Conservation (phyloP, 2,888 invertebrate species). For the Lasiommata megera region DNA sequence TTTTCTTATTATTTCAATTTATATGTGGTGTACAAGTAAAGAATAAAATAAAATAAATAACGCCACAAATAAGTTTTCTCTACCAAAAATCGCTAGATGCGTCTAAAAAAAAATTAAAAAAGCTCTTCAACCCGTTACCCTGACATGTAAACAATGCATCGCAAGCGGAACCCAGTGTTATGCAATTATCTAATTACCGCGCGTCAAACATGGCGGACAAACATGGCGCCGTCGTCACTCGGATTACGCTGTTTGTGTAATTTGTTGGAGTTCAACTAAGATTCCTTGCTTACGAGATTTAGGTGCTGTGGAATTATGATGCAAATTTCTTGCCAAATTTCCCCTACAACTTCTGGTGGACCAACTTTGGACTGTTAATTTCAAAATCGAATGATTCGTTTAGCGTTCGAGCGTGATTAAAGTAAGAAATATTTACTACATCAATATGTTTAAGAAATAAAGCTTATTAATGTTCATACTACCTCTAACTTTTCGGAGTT, state of each 20-base stretch:
- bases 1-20: too few relatives aligned
- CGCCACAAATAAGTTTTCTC: too few relatives aligned
- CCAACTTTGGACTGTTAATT: constrained; percentile 1
- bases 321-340: constrained; percentile 41
- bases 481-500: too few relatives aligned
- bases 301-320: constrained; percentile 46
- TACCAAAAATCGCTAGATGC: too few relatives aligned
- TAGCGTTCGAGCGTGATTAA: too few relatives aligned
- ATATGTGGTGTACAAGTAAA: too few relatives aligned
- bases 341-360: background rate
- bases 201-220: constrained; percentile 52
- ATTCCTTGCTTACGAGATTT: constrained; percentile 35
- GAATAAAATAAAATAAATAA: too few relatives aligned
- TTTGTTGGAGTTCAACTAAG: constrained; percentile 58
- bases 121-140: constrained; percentile 5
- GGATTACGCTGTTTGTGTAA: constrained; percentile 61
- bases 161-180: constrained; percentile 49
- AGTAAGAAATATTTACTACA: too few relatives aligned
- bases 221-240: constrained; percentile 47
- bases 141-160: constrained; percentile 42
- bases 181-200: constrained; percentile 69
- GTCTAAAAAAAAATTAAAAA: background rate
- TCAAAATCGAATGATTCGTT: background rate
- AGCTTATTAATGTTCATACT: too few relatives aligned
- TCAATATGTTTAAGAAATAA: too few relatives aligned